Conservation (phyloP, 2,113 vertebrate species). For the Dromiciops gliroides region DNA sequence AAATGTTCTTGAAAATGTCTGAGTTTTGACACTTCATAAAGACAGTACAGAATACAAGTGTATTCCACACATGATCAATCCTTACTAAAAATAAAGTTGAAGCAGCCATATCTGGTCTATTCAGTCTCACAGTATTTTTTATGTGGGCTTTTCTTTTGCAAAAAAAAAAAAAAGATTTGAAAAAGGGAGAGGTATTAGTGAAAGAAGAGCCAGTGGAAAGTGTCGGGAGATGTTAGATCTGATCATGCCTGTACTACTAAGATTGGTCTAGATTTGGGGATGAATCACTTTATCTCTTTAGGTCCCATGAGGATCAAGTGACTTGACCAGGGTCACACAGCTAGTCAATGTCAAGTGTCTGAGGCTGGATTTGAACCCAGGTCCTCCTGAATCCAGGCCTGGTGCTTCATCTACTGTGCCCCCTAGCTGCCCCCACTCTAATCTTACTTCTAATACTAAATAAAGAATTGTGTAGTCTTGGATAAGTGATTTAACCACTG, state of each 20-base stretch:
- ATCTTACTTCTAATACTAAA: background rate
- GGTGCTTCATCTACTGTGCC: too few species aligned
- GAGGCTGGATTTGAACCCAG: too few species aligned
- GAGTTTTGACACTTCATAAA: background rate
- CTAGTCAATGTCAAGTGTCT: too few species aligned
- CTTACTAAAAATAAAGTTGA: conserved; percentile 1
- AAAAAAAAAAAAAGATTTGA: background rate
- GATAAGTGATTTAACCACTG: background rate
- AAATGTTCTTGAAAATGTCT: background rate
- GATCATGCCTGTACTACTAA: background rate
- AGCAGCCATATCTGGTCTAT: background rate
- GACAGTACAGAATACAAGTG: background rate
- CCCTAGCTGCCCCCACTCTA: too few species aligned
- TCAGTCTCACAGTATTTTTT: background rate
- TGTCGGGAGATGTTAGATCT: background rate
- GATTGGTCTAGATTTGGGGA: background rate
- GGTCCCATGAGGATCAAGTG: too few species aligned
- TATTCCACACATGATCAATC: background rate
- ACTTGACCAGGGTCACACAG: too few species aligned
- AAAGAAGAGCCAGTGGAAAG: background rate
- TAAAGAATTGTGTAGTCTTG: background rate
- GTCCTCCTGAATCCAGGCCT: too few species aligned
- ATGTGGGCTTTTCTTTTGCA: background rate
- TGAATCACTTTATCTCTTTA: background rate
- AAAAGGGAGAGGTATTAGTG: background rate